Conservation (phyloP, 2,888 invertebrate species). For the Metalampra italica region DNA sequence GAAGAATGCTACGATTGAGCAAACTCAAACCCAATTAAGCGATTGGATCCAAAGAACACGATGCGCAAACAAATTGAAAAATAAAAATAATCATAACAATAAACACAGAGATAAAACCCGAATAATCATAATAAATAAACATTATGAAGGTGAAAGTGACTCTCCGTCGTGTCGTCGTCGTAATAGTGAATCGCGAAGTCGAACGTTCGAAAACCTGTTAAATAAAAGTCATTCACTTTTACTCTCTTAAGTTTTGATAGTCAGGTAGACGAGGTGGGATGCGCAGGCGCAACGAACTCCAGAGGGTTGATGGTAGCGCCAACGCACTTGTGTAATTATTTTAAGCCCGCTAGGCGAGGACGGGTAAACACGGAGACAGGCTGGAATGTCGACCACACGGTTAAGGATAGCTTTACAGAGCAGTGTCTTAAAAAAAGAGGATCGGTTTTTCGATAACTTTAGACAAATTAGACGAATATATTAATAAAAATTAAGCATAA, state of each 20-base stretch:
- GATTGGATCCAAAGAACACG: neutral
- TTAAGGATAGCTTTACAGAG: neutral
- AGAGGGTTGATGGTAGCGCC: conserved; percentile 42
- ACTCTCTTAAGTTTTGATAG: conserved; percentile 29
- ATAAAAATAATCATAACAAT: neutral
- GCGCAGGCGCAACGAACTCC: conserved; percentile 45
- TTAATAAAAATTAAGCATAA: too few species aligned
- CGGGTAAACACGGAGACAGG: conserved; percentile 53
- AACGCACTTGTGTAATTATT: conserved; percentile 74
- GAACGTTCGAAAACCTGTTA: conserved; percentile 47
- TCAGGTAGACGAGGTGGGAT: conserved; percentile 33
- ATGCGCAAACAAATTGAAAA: neutral
- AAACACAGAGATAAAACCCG: conserved; percentile 6
- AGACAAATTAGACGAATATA: neutral
- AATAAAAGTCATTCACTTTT: conserved; percentile 39
- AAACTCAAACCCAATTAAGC: neutral
- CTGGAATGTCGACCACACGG: conserved; percentile 53
- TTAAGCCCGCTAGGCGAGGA: conserved; percentile 62
- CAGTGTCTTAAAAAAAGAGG: neutral
- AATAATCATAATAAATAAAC: conserved; percentile 6
- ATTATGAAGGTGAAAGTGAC: conserved; percentile 57
- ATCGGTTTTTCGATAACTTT: neutral
- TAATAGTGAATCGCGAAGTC: conserved; percentile 24
- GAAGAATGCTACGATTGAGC: conserved; percentile 9
- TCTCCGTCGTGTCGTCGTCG: conserved; percentile 22